phyloP scores from a whole-genome alignment of 1,140 invertebrate genomes.

The Cydia splendana region DNA sequence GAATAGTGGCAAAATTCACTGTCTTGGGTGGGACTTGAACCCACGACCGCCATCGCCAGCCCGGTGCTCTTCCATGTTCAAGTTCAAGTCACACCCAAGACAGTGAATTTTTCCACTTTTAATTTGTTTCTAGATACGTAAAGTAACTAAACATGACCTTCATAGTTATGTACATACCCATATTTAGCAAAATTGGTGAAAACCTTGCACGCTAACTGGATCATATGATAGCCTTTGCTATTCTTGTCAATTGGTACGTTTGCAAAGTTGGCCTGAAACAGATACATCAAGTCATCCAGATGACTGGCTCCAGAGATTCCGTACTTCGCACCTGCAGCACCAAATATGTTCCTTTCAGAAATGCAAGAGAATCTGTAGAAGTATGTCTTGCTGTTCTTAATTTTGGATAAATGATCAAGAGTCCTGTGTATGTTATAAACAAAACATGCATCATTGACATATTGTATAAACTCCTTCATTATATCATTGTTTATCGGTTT shows the following conservation, averaged over 20 bases:
- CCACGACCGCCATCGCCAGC: too few relatives aligned
- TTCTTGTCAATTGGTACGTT: conserved; percentile 48
- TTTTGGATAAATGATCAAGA: conserved; percentile 50
- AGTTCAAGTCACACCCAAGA: too few relatives aligned
- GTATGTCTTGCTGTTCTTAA: conserved; percentile 43
- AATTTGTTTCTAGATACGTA: too few relatives aligned
- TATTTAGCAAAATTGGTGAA: conserved; percentile 81
- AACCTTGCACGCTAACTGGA: conserved; percentile 67
- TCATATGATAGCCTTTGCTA: conserved; percentile 55
- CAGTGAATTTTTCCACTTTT: too few relatives aligned
- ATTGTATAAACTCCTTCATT: conserved; percentile 57
- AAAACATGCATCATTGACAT: conserved; percentile 63
- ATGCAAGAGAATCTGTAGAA: conserved; percentile 51
- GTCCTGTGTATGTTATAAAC: conserved; percentile 63
- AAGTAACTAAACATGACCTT: too few relatives aligned
- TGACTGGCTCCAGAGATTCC: conserved; percentile 51
- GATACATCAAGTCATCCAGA: conserved; percentile 61
- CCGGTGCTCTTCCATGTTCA: too few relatives aligned
- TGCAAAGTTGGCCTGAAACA: conserved; percentile 51
- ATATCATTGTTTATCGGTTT: conserved; percentile 50
- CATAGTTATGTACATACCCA: conserved; percentile 60
- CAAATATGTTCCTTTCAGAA: conserved; percentile 52
- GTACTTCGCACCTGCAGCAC: conserved; percentile 39
- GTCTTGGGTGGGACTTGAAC: too few relatives aligned
- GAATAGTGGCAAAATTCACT: too few relatives aligned